Evolutionary conservation across 2,888 invertebrate genomes (phyloP), one percentile per base, ranked within the genome.

Genomic region (Phyllotreta striolata): DNA sequence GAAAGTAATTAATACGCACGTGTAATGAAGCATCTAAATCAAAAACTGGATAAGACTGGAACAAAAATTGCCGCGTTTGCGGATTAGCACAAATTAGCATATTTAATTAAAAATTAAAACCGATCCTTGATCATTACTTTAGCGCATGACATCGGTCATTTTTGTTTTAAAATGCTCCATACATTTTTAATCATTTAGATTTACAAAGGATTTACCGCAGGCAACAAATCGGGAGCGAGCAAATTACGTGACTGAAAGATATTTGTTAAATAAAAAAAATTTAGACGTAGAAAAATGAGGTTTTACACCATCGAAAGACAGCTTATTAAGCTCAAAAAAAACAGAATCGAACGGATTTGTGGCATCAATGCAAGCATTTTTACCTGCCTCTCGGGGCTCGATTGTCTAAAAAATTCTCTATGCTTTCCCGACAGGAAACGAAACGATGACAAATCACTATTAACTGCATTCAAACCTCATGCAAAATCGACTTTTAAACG

Each of bases 401-500:
- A 69, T 67, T 57, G 66, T 62, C 61, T 59, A 57, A 66, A 66
- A 66, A 62, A 61, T 44, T 62, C 63, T 66, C 61, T 54, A 66
- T 67, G 66, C 65, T 58, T 40, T 61, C 67, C 70, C 77, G 78
- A 78, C 77, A 77, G 77, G 68, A 40, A 24, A 62, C 54, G 39
- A 77, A 78, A 78, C 78, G 75, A 78, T 78, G 77, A 78, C 77
- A 77, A 78, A 78, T 78, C 73, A 73, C 73, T 72, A 71, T 66
- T 73, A 77, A 76, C 71, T 73, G 74, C 66, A 74, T 71, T 72
- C 73, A 74, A 74, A 73, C 66, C 69, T 70, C 73, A 72, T 74
- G 74, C 73, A 72, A 72, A 74, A 73, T 71, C 70, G 70, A 66
- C 71, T 74, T 74, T 73, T 72, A 73, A 72, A 71, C 65, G 62